Conservation (phyloP, 2,797 vertebrate genomes). For the Rhinogobio ventralis region DNA sequence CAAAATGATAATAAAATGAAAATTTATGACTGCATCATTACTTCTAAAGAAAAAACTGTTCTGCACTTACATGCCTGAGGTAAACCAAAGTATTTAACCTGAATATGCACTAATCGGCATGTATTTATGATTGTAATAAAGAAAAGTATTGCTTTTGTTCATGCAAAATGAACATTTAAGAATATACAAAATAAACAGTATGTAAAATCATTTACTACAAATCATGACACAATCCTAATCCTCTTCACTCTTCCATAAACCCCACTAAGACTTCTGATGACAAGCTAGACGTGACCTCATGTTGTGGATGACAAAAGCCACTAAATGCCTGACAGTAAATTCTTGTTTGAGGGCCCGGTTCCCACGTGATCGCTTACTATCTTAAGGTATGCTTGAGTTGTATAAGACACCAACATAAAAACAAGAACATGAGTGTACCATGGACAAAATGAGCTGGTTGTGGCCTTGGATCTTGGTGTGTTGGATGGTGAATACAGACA, state of each 20-base stretch:
- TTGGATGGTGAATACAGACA: constrained; percentile 62
- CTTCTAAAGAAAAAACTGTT: constrained; percentile 22
- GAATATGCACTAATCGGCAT: background rate
- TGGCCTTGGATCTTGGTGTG: constrained; percentile 63
- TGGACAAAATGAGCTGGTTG: constrained; percentile 67
- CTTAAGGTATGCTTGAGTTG: constrained; percentile 53
- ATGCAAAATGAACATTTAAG: background rate
- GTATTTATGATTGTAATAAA: background rate
- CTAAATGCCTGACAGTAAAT: constrained; percentile 60
- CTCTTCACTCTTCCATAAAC: background rate
- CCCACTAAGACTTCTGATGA: constrained; percentile 18
- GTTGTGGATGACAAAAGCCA: constrained; percentile 61
- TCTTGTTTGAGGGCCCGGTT: constrained; percentile 47
- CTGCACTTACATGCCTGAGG: background rate
- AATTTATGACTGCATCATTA: background rate
- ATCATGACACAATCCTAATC: constrained; percentile 8
- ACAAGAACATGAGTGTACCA: constrained; percentile 37
- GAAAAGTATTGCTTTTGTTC: background rate
- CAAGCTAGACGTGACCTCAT: constrained; percentile 64
- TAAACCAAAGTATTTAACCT: constrained; percentile 16
- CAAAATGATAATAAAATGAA: background rate
- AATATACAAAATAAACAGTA: background rate
- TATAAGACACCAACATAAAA: constrained; percentile 60
- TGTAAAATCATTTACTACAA: background rate
- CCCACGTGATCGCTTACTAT: constrained; percentile 62